Evolutionary conservation across 2,888 invertebrate genomes (phyloP), one percentile per base, ranked within the genome.

Genomic region (Melanostoma mellinum): DNA sequence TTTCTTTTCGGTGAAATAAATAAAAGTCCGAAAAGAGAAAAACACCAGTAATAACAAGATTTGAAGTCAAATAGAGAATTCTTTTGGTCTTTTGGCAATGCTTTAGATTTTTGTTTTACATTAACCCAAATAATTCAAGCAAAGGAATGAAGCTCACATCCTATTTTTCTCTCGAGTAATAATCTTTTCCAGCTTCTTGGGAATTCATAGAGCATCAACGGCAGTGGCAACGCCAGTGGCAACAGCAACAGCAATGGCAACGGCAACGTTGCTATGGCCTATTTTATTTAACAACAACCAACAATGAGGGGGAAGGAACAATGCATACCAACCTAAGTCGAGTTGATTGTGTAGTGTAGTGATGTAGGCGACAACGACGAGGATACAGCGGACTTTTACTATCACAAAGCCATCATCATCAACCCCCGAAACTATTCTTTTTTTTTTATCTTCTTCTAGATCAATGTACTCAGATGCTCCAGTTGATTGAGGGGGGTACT

Each of bases 401-500:
- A 61, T 76, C 76, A 48, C 52, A 58, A 42, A 50, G 32, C 56
- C 35, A 35, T 38, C 55, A 63, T 42, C 67, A 68, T 44, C 74
- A 68, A 60, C 67, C 73, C 68, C 77, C 82, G 50, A 78, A 78
- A 82, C 68, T 56, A 58, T 60, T 56, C 32, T 10, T 32, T 63
- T 20, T 20, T 20, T 20, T 20, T 20, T 20, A 20, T 20, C 1
- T 20, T 20, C 20, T 76, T 72, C 68, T 74, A 48, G 82, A 74
- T 82, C 82, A 82, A 74, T 74, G 78, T 69, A 74, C 82, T 74
- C 73, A 65, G 63, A 67, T 81, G 72, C 76, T 77, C 76, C 61
- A 76, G 53, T 68, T 81, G 81, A 76, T 72, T 65, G 67, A 72
- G 67, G 67, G 58, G 63, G 60, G 46, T 76, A 10, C 52, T 75